A percentile compares a stretch with the other conserved stretches of the same genome.
phyloP scores from a whole-genome alignment of 2,113 vertebrate genomes.

The Ardeotis arabs region DNA sequence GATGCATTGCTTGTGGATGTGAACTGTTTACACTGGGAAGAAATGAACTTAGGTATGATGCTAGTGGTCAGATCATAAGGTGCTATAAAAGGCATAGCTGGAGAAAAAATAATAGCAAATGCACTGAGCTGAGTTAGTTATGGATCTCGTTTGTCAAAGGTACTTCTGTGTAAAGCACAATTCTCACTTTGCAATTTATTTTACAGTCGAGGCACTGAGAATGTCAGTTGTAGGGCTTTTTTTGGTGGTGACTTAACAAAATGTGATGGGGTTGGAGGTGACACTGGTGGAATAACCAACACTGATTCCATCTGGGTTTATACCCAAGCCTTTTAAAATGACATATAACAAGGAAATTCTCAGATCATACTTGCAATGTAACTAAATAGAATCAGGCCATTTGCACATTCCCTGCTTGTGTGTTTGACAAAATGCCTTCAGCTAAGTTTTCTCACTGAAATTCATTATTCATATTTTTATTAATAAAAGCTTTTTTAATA shows the following conservation, averaged over 20 bases:
- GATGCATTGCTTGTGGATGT: not conserved
- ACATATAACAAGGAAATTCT: not conserved
- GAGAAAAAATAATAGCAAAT: not conserved
- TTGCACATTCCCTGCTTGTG: not conserved
- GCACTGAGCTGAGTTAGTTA: not conserved
- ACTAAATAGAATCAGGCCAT: not conserved
- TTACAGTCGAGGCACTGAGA: not conserved
- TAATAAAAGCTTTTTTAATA: not conserved
- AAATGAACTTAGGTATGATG: not conserved
- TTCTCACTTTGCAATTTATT: not conserved
- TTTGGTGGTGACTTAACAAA: not conserved
- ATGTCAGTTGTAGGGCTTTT: not conserved
- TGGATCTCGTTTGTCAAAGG: not conserved
- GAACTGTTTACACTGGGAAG: not conserved
- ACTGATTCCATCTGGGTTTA: not conserved
- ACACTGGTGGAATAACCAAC: not conserved
- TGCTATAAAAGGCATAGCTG: not conserved
- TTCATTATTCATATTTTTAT: not conserved
- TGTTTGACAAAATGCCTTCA: not conserved
- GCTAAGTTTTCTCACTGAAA: not conserved
- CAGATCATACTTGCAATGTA: not conserved
- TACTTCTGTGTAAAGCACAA: not conserved
- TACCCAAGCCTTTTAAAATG: not conserved
- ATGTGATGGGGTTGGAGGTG: not conserved
- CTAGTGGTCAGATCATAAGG: not conserved